Evolutionary conservation across 2,113 vertebrate species (phyloP), one percentile per base, ranked within the genome.

Genomic region (Ammospiza nelsoni): DNA sequence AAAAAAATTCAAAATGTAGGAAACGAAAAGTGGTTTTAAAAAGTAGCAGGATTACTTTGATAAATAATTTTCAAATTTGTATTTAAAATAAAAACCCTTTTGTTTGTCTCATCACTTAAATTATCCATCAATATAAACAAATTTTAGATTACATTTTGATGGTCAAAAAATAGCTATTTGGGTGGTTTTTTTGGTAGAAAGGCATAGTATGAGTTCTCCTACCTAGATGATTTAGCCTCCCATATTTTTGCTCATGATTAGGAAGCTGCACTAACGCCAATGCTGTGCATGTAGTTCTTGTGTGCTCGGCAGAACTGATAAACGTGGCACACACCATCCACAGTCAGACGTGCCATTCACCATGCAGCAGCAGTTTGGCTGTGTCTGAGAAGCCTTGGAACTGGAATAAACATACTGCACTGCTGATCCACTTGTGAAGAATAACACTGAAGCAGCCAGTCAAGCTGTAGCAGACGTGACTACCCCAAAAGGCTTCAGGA

Each of bases 191-290:
- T 51, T 25, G 12, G 8, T 43, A 46, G 18, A 59, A 72, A 72
- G 2, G 4, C 43, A 15, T 23, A 25, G 6, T 59, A 2, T 12
- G 43, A 52, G 9, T 82, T 54, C 13, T 67, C 12, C 23, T 57
- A 15, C 17, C 1, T 39, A 33, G 20, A 19, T 37, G 9, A 72
- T 13, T 33, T 20, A 31, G 3, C 11, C 4, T 72, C 4, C 11
- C 3, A 7, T 43, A 25, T 16, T 77, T 80, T 89, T 57, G 5
- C 21, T 46, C 2, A 0, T 11, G 11, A 12, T 59, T 37, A 55
- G 54, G 25, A 63, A 67, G 15, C 15, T 6, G 3, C 1, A 0
- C 5, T 43, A 22, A 15, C 0, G 0, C 12, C 5, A 15, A 9
- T 9, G 8, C 37, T 54, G 21, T 29, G 9, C 29, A 24, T 3